Conservation (phyloP, 2,113 vertebrate genomes). For the human (Homo sapiens) region DNA sequence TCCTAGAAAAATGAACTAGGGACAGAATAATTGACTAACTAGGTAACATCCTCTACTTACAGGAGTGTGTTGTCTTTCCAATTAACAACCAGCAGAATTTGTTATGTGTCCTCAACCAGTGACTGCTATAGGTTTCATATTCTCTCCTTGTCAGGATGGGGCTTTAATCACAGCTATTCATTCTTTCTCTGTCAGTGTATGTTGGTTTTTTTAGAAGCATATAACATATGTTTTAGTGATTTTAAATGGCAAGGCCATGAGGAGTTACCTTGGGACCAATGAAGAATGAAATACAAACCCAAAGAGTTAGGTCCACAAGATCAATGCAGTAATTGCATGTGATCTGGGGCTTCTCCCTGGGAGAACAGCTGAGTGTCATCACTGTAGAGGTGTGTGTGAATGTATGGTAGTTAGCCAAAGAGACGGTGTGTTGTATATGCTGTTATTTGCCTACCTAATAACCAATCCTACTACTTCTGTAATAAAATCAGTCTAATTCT, state of each 20-base stretch:
- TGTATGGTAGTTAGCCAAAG: background rate
- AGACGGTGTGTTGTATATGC: background rate
- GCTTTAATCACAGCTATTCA: background rate
- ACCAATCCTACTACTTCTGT: background rate
- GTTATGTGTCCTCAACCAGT: background rate
- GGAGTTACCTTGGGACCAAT: background rate
- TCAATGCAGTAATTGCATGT: background rate
- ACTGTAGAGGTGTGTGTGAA: background rate
- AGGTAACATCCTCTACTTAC: background rate
- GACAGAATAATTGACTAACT: background rate
- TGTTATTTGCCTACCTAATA: background rate
- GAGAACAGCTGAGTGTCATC: background rate
- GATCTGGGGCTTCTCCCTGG: background rate
- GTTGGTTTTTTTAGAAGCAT: background rate
- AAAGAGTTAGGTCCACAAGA: background rate
- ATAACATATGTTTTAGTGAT: background rate
- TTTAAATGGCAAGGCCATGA: background rate
- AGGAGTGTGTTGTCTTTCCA: background rate
- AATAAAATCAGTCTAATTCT: background rate
- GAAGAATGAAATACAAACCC: background rate
- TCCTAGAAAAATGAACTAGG: background rate
- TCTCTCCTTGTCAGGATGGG: background rate
- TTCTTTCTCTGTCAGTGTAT: background rate
- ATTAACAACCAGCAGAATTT: background rate
- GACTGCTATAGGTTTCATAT: background rate